Percentiles rank a stretch among this genome's conserved stretches.
Conservation (phyloP, 2,888 invertebrate genomes). For the Myathropa florea region DNA sequence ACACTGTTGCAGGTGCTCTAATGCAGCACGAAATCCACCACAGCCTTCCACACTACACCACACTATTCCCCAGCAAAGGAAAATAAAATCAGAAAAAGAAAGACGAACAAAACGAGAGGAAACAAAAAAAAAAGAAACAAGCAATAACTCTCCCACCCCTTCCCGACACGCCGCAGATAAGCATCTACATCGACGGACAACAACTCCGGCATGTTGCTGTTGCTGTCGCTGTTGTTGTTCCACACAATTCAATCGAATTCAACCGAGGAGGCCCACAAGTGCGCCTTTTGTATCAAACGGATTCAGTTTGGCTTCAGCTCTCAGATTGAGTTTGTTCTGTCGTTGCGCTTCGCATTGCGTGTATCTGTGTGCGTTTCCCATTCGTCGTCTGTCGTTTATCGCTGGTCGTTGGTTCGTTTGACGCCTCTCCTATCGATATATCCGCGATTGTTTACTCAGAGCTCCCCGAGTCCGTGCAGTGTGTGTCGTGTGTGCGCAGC, state of each 20-base stretch:
- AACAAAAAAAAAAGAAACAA: neutral
- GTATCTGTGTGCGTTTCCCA: conserved; percentile 1
- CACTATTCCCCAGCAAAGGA: conserved; percentile 27
- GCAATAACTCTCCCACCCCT: neutral
- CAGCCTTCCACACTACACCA: conserved; percentile 34
- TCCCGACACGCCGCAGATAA: conserved; percentile 17
- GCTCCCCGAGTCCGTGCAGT: neutral
- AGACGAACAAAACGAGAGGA: neutral
- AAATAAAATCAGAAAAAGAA: neutral
- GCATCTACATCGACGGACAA: conserved; percentile 15
- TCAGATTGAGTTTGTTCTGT: conserved; percentile 64
- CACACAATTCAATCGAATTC: conserved; percentile 70
- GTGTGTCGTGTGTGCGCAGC: neutral
- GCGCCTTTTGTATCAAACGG: conserved; percentile 62
- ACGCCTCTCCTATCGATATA: neutral
- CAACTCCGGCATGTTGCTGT: conserved; percentile 34
- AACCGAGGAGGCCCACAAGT: conserved; percentile 68
- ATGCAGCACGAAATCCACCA: conserved; percentile 26
- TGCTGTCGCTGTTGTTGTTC: conserved; percentile 57
- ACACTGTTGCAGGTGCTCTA: conserved; percentile 20
- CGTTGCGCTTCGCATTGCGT: conserved; percentile 39
- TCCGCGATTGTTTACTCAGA: neutral
- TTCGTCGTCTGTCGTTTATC: neutral
- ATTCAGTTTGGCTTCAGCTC: conserved; percentile 67
- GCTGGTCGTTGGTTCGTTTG: conserved; percentile 3